phyloP scores from a whole-genome alignment of 2,888 invertebrate species.

The Sinohyriopsis cumingii region DNA sequence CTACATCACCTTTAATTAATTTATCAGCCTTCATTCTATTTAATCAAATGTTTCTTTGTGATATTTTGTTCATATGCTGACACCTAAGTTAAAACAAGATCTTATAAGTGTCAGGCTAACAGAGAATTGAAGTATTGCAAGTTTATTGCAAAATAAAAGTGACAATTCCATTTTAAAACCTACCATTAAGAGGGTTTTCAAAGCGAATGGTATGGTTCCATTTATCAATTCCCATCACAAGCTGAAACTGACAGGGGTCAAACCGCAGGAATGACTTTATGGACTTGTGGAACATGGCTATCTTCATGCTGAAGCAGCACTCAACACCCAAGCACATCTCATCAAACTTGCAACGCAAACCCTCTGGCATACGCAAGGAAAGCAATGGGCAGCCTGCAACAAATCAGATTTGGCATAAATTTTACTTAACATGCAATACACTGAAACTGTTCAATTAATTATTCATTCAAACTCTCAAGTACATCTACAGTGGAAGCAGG shows the following conservation, averaged over 20 bases:
- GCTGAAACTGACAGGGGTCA: conserved; percentile 40
- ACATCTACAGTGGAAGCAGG: too few relatives aligned
- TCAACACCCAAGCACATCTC: conserved; percentile 44
- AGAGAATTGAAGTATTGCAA: too few relatives aligned
- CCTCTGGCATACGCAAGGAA: conserved; percentile 40
- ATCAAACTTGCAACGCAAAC: conserved; percentile 43
- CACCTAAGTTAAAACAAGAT: too few relatives aligned
- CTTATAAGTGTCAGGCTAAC: too few relatives aligned
- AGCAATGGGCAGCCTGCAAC: conserved; percentile 49
- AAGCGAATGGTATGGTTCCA: conserved; percentile 21
- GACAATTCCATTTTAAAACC: conserved; percentile 1
- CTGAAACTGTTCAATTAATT: too few relatives aligned
- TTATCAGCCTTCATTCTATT: conserved; percentile 13
- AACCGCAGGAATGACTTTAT: conserved; percentile 38
- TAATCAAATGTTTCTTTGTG: neutral
- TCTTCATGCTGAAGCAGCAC: conserved; percentile 45
- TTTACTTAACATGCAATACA: neutral
- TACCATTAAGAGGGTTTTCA: conserved; percentile 14
- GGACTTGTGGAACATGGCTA: conserved; percentile 45
- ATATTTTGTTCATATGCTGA: too few relatives aligned
- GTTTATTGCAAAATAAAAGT: too few relatives aligned
- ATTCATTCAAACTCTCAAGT: too few relatives aligned
- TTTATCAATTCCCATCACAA: conserved; percentile 30
- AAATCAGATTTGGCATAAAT: neutral
- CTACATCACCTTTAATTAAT: neutral